Base-by-base conservation (phyloP, 2,888 invertebrate species). In the Strigamia maritima region DNA sequence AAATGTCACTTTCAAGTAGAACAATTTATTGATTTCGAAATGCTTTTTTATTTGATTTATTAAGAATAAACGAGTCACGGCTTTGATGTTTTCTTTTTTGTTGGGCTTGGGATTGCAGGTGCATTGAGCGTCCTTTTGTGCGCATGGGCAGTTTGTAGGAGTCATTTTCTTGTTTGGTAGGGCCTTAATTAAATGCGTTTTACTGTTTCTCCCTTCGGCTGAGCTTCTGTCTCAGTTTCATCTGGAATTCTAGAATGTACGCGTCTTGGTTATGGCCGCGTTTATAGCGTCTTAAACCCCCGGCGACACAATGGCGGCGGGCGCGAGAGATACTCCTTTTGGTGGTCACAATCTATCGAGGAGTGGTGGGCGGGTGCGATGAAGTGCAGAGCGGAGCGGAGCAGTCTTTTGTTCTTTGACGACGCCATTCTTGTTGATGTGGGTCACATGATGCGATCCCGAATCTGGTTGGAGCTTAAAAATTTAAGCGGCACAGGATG, bases 181-280 rank as follows among this genome's bases (percentile, higher is more conserved):
- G 28, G 70, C 70, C 70, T 70, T 70, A 70, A 70, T 70, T 70
- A 70, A 70, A 70, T 28, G 70, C 70, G 70, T 70, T 70, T 70
- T 70, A 70, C 70, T 70, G 70, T 70, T 65, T 28, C 70, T 70
- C 70, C 70, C 28, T 65, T 65, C 60, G 60, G 60, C 60, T 24
- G 3, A 28, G 70, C 70, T 70, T 70, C 26, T 70, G 70, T 28
- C 26, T 28, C 28, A 70, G 26, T 28, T 70, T 70, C 70, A 70
- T 70, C 70, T 70, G 70, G 70, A 70, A 70, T 70, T 70, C 70
- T 24, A 70, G 70, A 70, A 28, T 70, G 70, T 14, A 14, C 70
- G 26, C 70, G 70, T 26, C 70, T 70, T 28, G 70, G 70, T 70
- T 70, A 70, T 70, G 70, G 16, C 70, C 70, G 70, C 70, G 28